Base-by-base conservation (phyloP, 2,888 invertebrate genomes). In the Sicus ferrugineus region DNA sequence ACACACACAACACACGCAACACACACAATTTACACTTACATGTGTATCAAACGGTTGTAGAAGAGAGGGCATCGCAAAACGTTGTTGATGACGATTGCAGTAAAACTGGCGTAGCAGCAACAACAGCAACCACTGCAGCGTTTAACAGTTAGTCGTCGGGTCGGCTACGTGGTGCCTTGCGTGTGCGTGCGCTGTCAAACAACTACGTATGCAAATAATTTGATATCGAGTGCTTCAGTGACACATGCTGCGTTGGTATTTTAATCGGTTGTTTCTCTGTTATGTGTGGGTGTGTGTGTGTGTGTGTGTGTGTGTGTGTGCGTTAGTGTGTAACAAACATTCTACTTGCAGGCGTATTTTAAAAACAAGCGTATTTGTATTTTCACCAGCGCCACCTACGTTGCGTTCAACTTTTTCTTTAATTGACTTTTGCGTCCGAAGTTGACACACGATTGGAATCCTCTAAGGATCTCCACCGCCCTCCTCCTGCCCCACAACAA, bases 181-280 rank as follows among this genome's bases (percentile, higher is more conserved):
- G 31, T 16, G 19, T 4, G 9, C 11, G n/a, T 34, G 74, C 72
- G 75, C 79, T 80, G 81, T 82, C 81, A 81, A 75, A 79, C 77
- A 77, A 79, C 78, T 81, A 80, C 77, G 78, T 81, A 83, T 82
- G 80, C 79, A 76, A 81, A 82, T 79, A 83, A 83, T 82, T 81
- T 82, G 80, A 83, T 77, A 75, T 75, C 74, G 68, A 63, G 9
- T 70, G 72, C 69, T 65, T 70, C 73, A 74, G 69, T 73, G 72
- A 75, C 73, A 75, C 70, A 71, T 66, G 72, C 72, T 73, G 58
- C 19, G 34, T 9, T 26, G 61, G 21, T 7, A 28, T 56, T 30
- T 56, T 7, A 11, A 26, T 42, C 26, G 34, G 61, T 42, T 61
- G 61, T 42, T 61, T 38, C 42, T 1, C 7, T 46, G 28, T 54